Base-by-base conservation (phyloP, 2,797 vertebrate genomes). In the Channa striata region DNA sequence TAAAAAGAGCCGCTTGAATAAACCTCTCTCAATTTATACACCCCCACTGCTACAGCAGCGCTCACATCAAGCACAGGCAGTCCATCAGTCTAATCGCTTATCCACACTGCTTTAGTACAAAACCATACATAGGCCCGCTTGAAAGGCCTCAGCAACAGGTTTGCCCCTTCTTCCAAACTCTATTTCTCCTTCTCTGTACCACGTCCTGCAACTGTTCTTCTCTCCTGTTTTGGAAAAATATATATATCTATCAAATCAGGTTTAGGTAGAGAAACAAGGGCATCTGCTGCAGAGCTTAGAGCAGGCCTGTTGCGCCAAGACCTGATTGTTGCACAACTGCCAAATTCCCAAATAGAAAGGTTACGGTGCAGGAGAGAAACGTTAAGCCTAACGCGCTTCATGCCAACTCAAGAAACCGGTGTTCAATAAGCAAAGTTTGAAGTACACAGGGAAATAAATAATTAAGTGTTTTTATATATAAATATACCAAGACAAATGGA, bases 21-120 rank as follows among this genome's bases (percentile, higher is more conserved):
- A 91, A 90, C 71, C 85, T 89, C 84, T 91, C 88, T 88, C 82
- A 84, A 83, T 89, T 81, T 74, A 84, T 75, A 90, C 90, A 86
- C 88, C 90, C 89, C 92, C 90, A 87, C 86, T 80, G 85, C 77
- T 85, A 81, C 77, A 77, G 82, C 87, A 75, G 80, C n/a, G 68
- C 87, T 83, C 80, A 64, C 83, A 81, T 80, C 77, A 74, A 87
- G 82, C 85, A 68, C 80, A 76, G 83, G 80, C 87, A 77, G 82
- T 79, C 87, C 85, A 87, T 86, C 87, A 87, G 85, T 69, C 74
- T 82, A 88, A 92, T 88, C 80, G 77, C 80, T 88, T 79, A 83
- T 82, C 68, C 84, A 84, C 83, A 72, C 83, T 43, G 77, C 83
- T 82, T 85, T 62, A 80, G 72, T 62, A 70, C 69, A 42, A 66